Evolutionary conservation across 37 sponge, comb jelly and placozoan genomes (phyloP), one percentile per base, ranked within the genome.

Genomic region (Beroe ovata): DNA sequence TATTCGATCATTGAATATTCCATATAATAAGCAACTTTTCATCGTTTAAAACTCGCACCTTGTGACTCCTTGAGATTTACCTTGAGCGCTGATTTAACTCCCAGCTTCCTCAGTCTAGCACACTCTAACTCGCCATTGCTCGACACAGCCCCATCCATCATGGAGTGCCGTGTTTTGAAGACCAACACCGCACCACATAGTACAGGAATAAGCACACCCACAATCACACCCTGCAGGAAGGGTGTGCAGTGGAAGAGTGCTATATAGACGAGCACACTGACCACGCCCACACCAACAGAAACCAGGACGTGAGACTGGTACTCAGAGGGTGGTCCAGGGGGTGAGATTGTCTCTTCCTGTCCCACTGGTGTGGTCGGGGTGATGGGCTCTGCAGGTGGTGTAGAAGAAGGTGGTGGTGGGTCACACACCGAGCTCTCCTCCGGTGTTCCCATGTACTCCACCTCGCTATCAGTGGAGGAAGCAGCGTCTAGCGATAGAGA

Each of bases 261-360:
- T 34, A 66, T 1, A 37, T 66, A 66, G 35, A 66, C 32, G 4
- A 66, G 35, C 1, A 66, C 36, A 66, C 69, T 66, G 69, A 66
- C 16, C 36, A 66, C 35, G 30, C 69, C 33, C 33, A 66, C 69
- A 19, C 8, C 18, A 1, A 30, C 25, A 1, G 69, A 66, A 37
- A 2, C 29, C 36, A 30, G 1, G 1, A 66, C 14, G 36, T 66
- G 69, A 11, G 1, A 14, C 32, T 30, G 69, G 36, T 66, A 66
- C 6, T 47, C 54, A 47, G 54, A 47, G 11, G 54, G 54, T 16
- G 54, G 54, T 16, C 11, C 11, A 16, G 54, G 54, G 54, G 54
- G 54, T 47, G 54, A 47, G 54, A 11, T 47, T n/a, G n/a, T n/a
- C n/a, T n/a, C n/a, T n/a, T n/a, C n/a, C n/a, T n/a, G n/a, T n/a